These are phyloP conservation scores for Myxocyprinus asiaticus DNA, from an alignment of 2,113 vertebrate genomes.

Conservation along the genomic window DNA sequence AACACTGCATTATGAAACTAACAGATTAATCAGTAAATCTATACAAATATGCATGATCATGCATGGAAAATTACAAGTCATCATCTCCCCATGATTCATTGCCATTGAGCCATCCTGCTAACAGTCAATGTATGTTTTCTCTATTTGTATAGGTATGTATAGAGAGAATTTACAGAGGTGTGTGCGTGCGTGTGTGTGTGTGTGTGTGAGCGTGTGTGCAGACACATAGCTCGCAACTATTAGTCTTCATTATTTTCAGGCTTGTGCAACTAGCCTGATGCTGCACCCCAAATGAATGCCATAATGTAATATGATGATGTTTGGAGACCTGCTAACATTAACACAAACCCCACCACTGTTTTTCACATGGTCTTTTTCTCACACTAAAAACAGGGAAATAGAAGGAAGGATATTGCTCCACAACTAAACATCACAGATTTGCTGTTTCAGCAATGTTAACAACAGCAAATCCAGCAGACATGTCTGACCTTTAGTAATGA, in stretches of 20 bases:
- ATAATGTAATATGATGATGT: constrained; percentile 93
- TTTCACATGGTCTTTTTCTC: constrained; percentile 67
- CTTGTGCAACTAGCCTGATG: constrained; percentile 89
- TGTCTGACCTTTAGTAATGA: constrained; percentile 77
- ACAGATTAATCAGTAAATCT: background rate
- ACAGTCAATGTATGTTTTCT: too few species aligned
- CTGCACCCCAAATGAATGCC: constrained; percentile 89
- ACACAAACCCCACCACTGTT: constrained; percentile 79
- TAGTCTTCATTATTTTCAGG: constrained; percentile 88
- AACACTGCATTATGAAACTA: too few species aligned
- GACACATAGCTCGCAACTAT: too few species aligned
- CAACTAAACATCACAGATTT: constrained; percentile 84
- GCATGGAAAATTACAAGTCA: too few species aligned
- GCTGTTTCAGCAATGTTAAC: constrained; percentile 79
- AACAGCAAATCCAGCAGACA: constrained; percentile 82
- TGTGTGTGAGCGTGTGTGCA: constrained; percentile 12
- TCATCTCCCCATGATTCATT: too few species aligned
- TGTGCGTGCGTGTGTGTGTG: background rate
- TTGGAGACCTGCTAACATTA: constrained; percentile 90
- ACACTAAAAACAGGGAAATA: constrained; percentile 23
- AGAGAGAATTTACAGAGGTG: too few species aligned
- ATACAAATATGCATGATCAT: background rate
- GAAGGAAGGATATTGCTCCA: constrained; percentile 79
- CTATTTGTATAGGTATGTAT: too few species aligned
- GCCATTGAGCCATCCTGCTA: too few species aligned